A percentile compares a stretch with the other conserved stretches of the same genome.
Conservation (phyloP, 2,797 vertebrate species). For the Parauchenoglanis ngamensis region DNA sequence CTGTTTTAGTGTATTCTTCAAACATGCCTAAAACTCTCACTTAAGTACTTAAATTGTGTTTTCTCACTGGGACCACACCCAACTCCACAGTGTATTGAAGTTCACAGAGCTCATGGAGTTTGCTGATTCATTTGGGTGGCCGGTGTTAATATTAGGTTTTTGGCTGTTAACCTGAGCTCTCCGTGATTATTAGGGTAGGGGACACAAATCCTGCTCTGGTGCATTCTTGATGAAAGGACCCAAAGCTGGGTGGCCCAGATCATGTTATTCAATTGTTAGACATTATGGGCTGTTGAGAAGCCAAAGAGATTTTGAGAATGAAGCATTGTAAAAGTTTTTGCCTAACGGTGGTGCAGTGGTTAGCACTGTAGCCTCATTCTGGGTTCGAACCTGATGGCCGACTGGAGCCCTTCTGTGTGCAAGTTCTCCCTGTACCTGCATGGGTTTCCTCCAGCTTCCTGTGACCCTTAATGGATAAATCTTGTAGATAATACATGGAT, state of each 20-base stretch:
- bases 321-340: slow-evolving; percentile 21
- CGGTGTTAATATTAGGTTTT: neutral
- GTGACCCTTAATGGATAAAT: too few relatives aligned
- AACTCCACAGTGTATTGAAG: neutral
- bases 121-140: too few relatives aligned
- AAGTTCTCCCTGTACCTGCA: too few relatives aligned
- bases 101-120: neutral
- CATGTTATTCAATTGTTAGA: slow-evolving; percentile 54
- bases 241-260: slow-evolving; percentile 7
- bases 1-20: neutral
- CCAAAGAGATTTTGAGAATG: slow-evolving; percentile 52
- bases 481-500: too few relatives aligned
- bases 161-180: neutral
- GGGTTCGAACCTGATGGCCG: slow-evolving; percentile 1
- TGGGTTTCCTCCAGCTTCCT: too few relatives aligned
- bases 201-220: neutral
- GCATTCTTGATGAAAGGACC: neutral
- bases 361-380: too few relatives aligned
- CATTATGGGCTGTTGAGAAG: slow-evolving; percentile 62
- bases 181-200: neutral
- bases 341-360: too few relatives aligned
- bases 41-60: slow-evolving; percentile 4
- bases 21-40: neutral
- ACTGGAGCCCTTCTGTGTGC: too few relatives aligned
- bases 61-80: neutral